phyloP scores from a whole-genome alignment of 1,140 invertebrate genomes.

The Hyposmocoma kahamanoa region DNA sequence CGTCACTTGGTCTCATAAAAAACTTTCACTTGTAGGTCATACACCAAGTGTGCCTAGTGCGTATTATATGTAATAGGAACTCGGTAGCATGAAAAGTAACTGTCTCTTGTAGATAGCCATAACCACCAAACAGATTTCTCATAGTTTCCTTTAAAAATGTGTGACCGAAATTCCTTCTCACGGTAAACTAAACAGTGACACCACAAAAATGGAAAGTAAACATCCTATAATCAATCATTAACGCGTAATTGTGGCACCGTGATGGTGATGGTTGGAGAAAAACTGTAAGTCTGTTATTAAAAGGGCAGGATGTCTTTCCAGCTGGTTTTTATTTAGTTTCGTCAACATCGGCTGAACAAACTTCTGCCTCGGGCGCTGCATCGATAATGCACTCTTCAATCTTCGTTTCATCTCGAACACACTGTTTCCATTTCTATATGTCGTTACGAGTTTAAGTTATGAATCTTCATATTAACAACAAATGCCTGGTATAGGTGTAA shows the following conservation, averaged over 20 bases:
- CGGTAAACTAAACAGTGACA: slow-evolving; percentile 39
- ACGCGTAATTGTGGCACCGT: slow-evolving; percentile 39
- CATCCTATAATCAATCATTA: slow-evolving; percentile 56
- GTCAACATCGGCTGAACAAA: slow-evolving; percentile 53
- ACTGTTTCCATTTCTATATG: slow-evolving; percentile 45
- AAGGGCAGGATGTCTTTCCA: slow-evolving; percentile 45
- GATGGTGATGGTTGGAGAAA: slow-evolving; percentile 13
- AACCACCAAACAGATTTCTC: no score
- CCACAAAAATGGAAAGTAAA: slow-evolving; percentile 49
- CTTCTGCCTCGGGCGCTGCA: slow-evolving; percentile 51
- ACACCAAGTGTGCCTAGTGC: no score
- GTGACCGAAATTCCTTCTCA: no score
- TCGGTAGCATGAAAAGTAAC: no score
- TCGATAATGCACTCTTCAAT: slow-evolving; percentile 64
- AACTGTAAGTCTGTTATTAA: slow-evolving; percentile 44
- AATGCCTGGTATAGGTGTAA: no score
- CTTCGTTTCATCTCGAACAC: slow-evolving; percentile 23
- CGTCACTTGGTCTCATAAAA: no score
- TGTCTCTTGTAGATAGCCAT: no score
- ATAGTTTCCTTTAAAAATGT: no score
- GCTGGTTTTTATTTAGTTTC: slow-evolving; percentile 40
- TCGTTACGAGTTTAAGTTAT: no score
- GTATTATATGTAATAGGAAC: no score
- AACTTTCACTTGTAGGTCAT: no score
- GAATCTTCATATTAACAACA: no score